Percentiles rank a stretch among this genome's conserved stretches.
Evolutionary conservation across 1,140 invertebrate species (phyloP).

Genomic region (Zaprionus ghesquierei): DNA sequence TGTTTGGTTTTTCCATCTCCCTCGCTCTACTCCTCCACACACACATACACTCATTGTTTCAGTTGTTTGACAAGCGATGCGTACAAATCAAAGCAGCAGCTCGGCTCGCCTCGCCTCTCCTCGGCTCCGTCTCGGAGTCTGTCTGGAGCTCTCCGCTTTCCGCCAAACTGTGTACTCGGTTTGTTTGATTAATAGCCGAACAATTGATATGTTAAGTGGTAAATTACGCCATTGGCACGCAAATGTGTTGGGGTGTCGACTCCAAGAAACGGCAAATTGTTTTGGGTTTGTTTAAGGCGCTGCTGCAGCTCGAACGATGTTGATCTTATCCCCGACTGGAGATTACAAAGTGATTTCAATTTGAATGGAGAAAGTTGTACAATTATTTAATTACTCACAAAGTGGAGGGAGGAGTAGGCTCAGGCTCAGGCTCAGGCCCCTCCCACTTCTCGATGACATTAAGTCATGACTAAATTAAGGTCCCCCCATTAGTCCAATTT

Average conservation of each 20-base stretch:
- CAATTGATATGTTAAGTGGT: slow-evolving; percentile 81
- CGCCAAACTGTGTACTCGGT: slow-evolving; percentile 11
- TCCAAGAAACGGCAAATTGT: slow-evolving; percentile 65
- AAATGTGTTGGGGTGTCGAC: slow-evolving; percentile 60
- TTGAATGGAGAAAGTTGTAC: slow-evolving; percentile 63
- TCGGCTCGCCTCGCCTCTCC: neutral
- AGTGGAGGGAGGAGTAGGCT: neutral
- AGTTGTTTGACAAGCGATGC: slow-evolving; percentile 78
- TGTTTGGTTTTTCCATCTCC: slow-evolving; percentile 38
- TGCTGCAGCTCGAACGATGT: slow-evolving; percentile 45
- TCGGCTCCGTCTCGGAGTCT: slow-evolving; percentile 14
- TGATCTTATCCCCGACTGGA: slow-evolving; percentile 40
- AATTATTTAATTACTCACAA: slow-evolving; percentile 68
- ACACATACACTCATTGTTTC: slow-evolving; percentile 50
- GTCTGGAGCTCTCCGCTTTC: slow-evolving; percentile 4
- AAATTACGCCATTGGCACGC: slow-evolving; percentile 80
- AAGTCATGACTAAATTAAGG: slow-evolving; percentile 61
- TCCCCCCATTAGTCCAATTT: slow-evolving; percentile 72
- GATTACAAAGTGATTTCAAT: slow-evolving; percentile 71
- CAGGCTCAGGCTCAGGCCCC: neutral
- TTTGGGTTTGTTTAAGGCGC: slow-evolving; percentile 72
- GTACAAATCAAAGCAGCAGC: slow-evolving; percentile 71
- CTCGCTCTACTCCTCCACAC: slow-evolving; percentile 11
- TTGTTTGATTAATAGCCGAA: slow-evolving; percentile 79
- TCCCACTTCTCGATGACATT: neutral